Evolutionary conservation across 2,797 vertebrate genomes (phyloP), one percentile per base, ranked within the genome.

Genomic region (Eupleurogrammus muticus): DNA sequence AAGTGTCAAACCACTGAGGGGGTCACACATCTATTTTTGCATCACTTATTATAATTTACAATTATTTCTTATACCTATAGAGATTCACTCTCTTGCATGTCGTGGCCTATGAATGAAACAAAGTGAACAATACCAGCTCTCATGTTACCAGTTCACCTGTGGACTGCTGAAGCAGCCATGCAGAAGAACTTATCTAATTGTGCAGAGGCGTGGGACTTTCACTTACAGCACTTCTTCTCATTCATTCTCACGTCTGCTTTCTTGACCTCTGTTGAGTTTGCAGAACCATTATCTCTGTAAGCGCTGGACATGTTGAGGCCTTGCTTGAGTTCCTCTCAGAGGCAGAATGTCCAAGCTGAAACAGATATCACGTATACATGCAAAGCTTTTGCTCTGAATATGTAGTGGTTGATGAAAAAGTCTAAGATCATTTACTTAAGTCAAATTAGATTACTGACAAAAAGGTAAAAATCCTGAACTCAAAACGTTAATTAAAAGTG

Each of bases 151-250:
- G 36, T 24, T 56, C 59, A 75, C 74, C 73, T 84, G 78, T 8
- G 24, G 32, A 36, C 52, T 21, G 5, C 36, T 12, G 4, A 32
- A 32, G 38, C 75, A 71, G 8, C n/a, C 51, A 60, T 20, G 73
- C 79, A 71, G 49, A 73, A 55, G 4, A 62, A 34, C 14, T 38
- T 32, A 75, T 77, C 17, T 40, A 73, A 81, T 69, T 49, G 13
- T 49, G 54, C 21, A 47, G 34, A 32, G 42, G 35, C 17, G 34
- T 1, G 38, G 28, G 40, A 23, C 46, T 73, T 69, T 34, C 28
- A 90, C 94, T 95, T 73, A 95, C 94, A 95, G 81, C 93, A 95
- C 80, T 94, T 94, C 84, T 95, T 95, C 75, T 93, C 92, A 11
- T 90, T 88, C 73, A 80, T 64, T 54, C 93, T 92, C 58, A 63